These are phyloP conservation scores for Epinotia demarniana DNA, from an alignment of 2,888 invertebrate species.

Conservation along the genomic window DNA sequence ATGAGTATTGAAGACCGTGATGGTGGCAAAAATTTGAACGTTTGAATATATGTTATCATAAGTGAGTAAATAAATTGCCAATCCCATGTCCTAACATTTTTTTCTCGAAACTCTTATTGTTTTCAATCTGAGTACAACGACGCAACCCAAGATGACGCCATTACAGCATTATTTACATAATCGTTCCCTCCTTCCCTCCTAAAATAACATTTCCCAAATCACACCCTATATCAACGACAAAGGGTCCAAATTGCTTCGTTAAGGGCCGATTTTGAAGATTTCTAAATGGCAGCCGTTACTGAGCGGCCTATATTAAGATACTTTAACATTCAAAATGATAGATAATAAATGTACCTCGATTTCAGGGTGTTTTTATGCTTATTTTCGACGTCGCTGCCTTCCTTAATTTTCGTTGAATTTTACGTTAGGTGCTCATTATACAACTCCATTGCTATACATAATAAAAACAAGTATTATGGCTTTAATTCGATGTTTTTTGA, in stretches of 20 bases:
- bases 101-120: slow-evolving; percentile 37
- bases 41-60: background rate
- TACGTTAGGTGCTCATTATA: background rate
- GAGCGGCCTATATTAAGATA: slow-evolving; percentile 61
- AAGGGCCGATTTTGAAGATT: slow-evolving; percentile 50
- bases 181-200: slow-evolving; percentile 58
- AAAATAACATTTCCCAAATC: slow-evolving; percentile 49
- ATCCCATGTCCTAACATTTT: slow-evolving; percentile 12
- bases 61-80: background rate
- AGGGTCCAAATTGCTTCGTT: slow-evolving; percentile 49
- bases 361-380: slow-evolving; percentile 42
- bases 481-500: too few relatives aligned
- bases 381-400: slow-evolving; percentile 22
- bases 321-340: slow-evolving; percentile 65
- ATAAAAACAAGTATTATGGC: too few relatives aligned
- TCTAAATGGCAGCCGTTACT: slow-evolving; percentile 55
- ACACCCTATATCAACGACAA: slow-evolving; percentile 47
- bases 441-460: background rate
- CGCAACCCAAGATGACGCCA: slow-evolving; percentile 72
- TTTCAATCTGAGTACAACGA: slow-evolving; percentile 48
- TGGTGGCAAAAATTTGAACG: background rate
- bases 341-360: slow-evolving; percentile 54
- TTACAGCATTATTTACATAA: slow-evolving; percentile 76
- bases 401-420: background rate
- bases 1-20: too few relatives aligned